Conservation (phyloP, 2,797 vertebrate species). For the Amazonetta brasiliensis region DNA sequence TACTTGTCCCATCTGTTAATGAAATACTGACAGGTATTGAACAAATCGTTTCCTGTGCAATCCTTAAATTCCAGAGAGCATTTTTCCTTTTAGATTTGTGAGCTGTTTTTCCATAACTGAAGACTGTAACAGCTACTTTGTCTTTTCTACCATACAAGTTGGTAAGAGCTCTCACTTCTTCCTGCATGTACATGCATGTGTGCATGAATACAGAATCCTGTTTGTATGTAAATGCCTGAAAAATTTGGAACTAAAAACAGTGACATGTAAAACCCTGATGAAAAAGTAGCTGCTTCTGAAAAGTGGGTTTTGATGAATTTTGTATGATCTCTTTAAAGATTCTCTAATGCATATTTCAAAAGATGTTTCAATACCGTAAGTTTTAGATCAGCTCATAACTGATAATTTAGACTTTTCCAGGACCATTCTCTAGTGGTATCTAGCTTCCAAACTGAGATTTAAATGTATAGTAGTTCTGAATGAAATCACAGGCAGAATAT, state of each 20-base stretch:
- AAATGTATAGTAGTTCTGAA: constrained; percentile 75
- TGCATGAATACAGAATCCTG: constrained; percentile 19
- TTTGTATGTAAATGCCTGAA: constrained; percentile 63
- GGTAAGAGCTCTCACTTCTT: not conserved
- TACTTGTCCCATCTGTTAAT: not conserved
- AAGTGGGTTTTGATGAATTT: constrained; percentile 81
- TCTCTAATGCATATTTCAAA: constrained; percentile 80
- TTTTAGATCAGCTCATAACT: constrained; percentile 74
- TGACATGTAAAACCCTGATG: constrained; percentile 60
- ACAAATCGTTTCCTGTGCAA: not conserved
- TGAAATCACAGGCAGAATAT: constrained; percentile 72
- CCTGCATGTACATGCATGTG: not conserved
- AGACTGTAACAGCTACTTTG: not conserved
- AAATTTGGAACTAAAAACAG: constrained; percentile 63
- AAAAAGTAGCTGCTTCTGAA: constrained; percentile 74
- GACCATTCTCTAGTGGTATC: constrained; percentile 70
- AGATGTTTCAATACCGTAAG: constrained; percentile 75
- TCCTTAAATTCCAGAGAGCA: not conserved
- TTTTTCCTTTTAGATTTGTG: not conserved
- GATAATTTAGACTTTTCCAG: constrained; percentile 76
- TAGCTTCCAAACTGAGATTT: constrained; percentile 70
- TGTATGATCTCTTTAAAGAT: constrained; percentile 79
- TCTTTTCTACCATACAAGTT: not conserved
- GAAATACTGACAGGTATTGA: not conserved
- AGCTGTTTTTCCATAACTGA: not conserved